Conservation (phyloP, 2,797 vertebrate species). For the Phrynocephalus forsythii region DNA sequence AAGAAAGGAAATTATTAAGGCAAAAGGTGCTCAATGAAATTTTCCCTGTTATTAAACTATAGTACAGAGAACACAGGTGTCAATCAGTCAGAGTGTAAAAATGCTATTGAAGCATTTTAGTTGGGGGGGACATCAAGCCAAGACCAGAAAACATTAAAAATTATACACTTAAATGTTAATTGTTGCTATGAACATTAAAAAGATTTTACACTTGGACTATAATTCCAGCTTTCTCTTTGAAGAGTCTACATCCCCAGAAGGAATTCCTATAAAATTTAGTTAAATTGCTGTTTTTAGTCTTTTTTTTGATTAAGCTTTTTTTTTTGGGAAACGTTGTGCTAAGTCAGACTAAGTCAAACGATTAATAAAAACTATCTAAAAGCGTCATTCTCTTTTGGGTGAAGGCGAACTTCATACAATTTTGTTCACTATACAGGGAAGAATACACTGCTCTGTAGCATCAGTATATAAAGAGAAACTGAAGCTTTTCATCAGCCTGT, state of each 20-base stretch:
- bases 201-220: not conserved
- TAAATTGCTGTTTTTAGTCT: too few relatives aligned
- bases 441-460: not conserved
- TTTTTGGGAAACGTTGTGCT: too few relatives aligned
- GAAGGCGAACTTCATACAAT: not conserved
- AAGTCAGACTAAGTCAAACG: too few relatives aligned
- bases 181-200: too few relatives aligned
- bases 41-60: not conserved
- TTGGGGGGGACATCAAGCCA: conserved; percentile 5
- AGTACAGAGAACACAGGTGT: not conserved
- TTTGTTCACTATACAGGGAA: not conserved
- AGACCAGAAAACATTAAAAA: too few relatives aligned
- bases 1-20: not conserved
- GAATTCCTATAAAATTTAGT: too few relatives aligned
- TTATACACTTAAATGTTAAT: too few relatives aligned
- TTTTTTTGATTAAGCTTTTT: too few relatives aligned
- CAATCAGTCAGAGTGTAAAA: not conserved
- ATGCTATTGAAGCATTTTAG: too few relatives aligned
- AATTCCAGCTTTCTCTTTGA: too few relatives aligned
- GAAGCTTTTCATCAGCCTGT: not conserved
- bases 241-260: too few relatives aligned
- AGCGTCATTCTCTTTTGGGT: not conserved
- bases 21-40: not conserved
- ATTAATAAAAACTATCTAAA: not conserved
- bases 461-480: not conserved